phyloP scores from a whole-genome alignment of 1,140 invertebrate genomes.

The Caenorhabditis tropicalis region DNA sequence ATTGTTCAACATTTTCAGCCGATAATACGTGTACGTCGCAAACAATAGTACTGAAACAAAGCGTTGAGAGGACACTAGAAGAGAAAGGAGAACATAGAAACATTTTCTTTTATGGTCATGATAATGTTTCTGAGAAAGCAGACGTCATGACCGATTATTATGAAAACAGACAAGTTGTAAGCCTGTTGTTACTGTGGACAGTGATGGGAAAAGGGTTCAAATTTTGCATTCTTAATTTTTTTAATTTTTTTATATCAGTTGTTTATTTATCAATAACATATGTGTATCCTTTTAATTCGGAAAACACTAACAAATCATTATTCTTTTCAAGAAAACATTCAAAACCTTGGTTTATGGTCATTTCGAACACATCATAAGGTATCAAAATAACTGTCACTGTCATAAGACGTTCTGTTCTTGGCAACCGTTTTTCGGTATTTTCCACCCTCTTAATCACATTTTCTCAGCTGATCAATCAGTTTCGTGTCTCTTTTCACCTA shows the following conservation, averaged over 20 bases:
- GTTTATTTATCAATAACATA: no score
- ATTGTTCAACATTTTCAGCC: not conserved
- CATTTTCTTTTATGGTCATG: slow-evolving; percentile 25
- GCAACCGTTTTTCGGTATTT: not conserved
- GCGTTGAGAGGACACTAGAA: slow-evolving; percentile 6
- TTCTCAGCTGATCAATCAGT: slow-evolving; percentile 29
- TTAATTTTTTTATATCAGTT: not conserved
- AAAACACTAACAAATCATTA: not conserved
- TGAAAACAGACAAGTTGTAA: not conserved
- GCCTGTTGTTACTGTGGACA: not conserved
- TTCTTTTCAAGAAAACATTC: not conserved
- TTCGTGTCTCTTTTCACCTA: no score
- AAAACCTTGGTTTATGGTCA: slow-evolving; percentile 4
- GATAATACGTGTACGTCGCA: not conserved
- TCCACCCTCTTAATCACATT: not conserved
- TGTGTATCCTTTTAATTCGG: no score
- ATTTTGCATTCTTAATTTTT: not conserved
- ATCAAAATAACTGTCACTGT: slow-evolving; percentile 31
- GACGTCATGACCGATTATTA: not conserved
- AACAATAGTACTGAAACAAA: slow-evolving; percentile 40
- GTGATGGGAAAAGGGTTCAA: not conserved
- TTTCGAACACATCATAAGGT: slow-evolving; percentile 5
- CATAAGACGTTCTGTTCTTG: slow-evolving; percentile 22
- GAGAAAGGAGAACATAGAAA: slow-evolving; percentile 17
- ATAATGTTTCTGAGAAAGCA: slow-evolving; percentile 42